Evolutionary conservation across 1,140 invertebrate species (phyloP).

Genomic region (Melipona quadrifasciata): DNA sequence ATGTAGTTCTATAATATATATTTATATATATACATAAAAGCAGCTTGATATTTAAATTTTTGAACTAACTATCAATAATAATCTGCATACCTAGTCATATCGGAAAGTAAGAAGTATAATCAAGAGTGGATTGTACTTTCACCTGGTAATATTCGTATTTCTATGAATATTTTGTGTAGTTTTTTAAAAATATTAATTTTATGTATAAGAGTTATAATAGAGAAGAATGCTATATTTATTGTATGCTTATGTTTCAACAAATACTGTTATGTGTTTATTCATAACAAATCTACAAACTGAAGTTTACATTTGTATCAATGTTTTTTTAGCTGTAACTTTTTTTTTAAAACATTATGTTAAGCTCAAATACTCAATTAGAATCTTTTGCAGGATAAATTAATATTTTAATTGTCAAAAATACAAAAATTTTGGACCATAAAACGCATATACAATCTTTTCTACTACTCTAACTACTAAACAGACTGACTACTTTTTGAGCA

Average conservation of each 20-base stretch:
- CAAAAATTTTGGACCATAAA: conserved; percentile 57
- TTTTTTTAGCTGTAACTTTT: neutral
- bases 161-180: conserved; percentile 33
- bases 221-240: conserved; percentile 38
- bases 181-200: conserved; percentile 19
- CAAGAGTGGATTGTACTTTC: conserved; percentile 6
- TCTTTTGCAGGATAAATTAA: conserved; percentile 14
- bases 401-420: conserved; percentile 22
- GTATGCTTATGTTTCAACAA: conserved; percentile 18
- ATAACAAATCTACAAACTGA: conserved; percentile 12
- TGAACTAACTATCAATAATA: conserved; percentile 43
- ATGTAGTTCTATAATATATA: conserved; percentile 25
- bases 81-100: conserved; percentile 60
- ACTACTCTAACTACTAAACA: conserved; percentile 73
- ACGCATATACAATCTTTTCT: conserved; percentile 67
- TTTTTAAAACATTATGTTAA: conserved; percentile 9
- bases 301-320: neutral
- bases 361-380: conserved; percentile 2
- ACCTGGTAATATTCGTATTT: conserved; percentile 18
- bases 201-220: conserved; percentile 24
- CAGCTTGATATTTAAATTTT: conserved; percentile 48
- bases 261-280: conserved; percentile 21
- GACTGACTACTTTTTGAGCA: conserved; percentile 77
- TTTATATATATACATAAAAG: neutral
- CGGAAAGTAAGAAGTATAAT: conserved; percentile 40